phyloP scores from a whole-genome alignment of 2,797 vertebrate genomes.

The Lycodopsis pacificus region DNA sequence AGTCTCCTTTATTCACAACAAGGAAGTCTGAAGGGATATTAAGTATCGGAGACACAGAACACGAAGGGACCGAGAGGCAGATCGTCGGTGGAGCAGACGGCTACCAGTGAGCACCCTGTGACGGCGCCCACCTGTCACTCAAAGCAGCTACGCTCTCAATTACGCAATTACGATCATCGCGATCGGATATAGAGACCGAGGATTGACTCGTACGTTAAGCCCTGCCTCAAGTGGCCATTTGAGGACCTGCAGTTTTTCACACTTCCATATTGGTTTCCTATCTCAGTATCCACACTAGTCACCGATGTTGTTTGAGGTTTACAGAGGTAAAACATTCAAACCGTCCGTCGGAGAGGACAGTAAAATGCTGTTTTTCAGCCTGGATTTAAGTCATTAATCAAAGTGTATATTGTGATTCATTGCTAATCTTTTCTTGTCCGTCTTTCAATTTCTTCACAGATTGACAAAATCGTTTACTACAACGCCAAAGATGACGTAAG shows the following conservation, averaged over 20 bases:
- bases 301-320: neutral
- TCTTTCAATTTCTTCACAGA: slow-evolving; percentile 77
- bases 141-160: neutral
- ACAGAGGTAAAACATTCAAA: neutral
- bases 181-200: neutral
- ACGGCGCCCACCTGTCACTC: neutral
- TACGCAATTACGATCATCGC: too few relatives aligned
- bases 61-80: too few relatives aligned
- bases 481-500: slow-evolving; percentile 92
- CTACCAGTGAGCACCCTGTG: neutral
- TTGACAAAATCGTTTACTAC: slow-evolving; percentile 89
- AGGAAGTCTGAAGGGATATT: neutral
- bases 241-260: neutral
- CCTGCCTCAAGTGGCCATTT: neutral
- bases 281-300: too few relatives aligned
- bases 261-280: neutral
- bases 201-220: too few relatives aligned
- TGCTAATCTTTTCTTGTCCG: slow-evolving; percentile 25
- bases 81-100: too few relatives aligned
- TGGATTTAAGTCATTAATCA: neutral
- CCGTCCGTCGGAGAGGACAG: neutral
- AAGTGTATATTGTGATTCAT: neutral
- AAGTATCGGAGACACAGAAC: neutral
- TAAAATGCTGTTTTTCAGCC: neutral
- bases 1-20: neutral